Evolutionary conservation across 2,113 vertebrate species (phyloP), one percentile per base, ranked within the genome.

Genomic region (Caranx ignobilis): DNA sequence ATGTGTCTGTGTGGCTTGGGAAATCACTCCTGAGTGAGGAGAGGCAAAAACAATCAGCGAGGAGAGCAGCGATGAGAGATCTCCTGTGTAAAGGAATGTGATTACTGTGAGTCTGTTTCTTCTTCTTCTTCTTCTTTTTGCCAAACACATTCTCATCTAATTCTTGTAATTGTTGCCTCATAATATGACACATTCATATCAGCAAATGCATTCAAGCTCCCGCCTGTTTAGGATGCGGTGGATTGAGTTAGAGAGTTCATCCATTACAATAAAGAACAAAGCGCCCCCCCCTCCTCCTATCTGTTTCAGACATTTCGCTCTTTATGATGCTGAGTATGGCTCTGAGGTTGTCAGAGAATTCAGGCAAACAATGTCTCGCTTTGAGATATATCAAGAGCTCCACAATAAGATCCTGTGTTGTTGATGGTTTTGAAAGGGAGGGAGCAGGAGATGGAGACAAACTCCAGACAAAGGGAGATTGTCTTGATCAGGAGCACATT

Each of bases 121-220:
- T 37, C 3, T 37, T 37, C 5, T 37, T 37, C 2, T 41, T 39
- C 57, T 32, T 65, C 21, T 70, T 57, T 52, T 71, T 65, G 34
- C 71, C 2, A 41, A 72, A 74, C 79, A 84, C 87, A 89, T 90
- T 83, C 89, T 83, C 59, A 56, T 88, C 84, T 81, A 81, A 90
- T 92, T 91, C 88, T 84, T 69, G 84, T 91, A 92, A 93, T 93
- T 91, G 90, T 93, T 87, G 84, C 91, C 86, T 91, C 88, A 89
- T 89, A 88, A 90, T 88, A 31, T 69, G 78, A 73, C 80, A 66
- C 89, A 80, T 90, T 91, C 86, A 83, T 66, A 74, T 77, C 50
- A 35, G 89, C 34, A 16, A 63, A 59, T 4, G 70, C 79, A 88
- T 89, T 87, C 83, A 86, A 86, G 77, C 83, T 2, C 5, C 57